Evolutionary conservation across 2,113 vertebrate genomes (phyloP), one percentile per base, ranked within the genome.

Genomic region (Microtus richardsoni): DNA sequence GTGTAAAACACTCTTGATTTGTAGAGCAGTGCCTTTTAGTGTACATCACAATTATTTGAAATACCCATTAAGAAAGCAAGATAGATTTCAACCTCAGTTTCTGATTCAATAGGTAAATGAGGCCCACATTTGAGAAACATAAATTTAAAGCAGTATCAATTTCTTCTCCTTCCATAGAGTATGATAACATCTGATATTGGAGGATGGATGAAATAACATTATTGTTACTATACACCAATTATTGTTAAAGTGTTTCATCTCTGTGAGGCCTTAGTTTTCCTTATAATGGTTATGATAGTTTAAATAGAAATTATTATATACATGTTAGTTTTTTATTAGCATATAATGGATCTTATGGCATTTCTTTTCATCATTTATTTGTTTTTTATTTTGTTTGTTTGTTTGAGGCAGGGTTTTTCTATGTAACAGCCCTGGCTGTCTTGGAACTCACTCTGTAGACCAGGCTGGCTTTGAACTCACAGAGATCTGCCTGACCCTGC

Each of bases 241-340:
- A 39, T 93, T 94, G 14, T 97, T 47, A 93, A 86, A 91, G 82
- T 90, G 87, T 97, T 93, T 96, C 10, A 83, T 93, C 36, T 93
- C 16, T 80, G 7, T 80, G 36, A 93, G 75, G 39, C 39, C 68
- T 96, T 85, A 64, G 7, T 82, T 94, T 95, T 47, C 44, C 39
- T 44, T 26, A 91, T 73, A 88, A 8, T 75, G 36, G 30, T 70
- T 94, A 52, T 95, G 30, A 77, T 83, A 64, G 90, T 93, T 93
- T 90, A 92, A 92, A 83, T 96, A 82, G 11, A 83, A 91, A 91
- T 91, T 19, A 24, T 73, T 52, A 22, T 91, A n/a, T 88, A 80
- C 64, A 36, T 64, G 7, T 62, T 88, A 14, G 90, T 92, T 94
- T 87, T 82, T 83, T 83, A 60, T 62, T 83, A 83, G 22, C n/a